phyloP scores from a whole-genome alignment of 2,888 invertebrate species.

The Pelosia muscerda region DNA sequence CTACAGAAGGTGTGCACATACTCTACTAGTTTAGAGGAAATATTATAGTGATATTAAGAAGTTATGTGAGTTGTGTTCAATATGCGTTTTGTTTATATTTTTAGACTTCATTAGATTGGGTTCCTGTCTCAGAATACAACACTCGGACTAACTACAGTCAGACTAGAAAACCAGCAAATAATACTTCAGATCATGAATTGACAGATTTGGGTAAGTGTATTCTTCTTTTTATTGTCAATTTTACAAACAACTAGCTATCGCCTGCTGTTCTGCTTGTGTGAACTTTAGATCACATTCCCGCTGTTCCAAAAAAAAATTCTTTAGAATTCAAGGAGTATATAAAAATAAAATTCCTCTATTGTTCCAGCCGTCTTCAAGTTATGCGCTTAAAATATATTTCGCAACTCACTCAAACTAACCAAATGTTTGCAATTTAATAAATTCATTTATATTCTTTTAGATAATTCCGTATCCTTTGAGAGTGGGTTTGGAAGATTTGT shows the following conservation, averaged over 20 bases:
- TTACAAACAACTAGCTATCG: too few species aligned
- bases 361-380: too few species aligned
- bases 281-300: too few species aligned
- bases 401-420: too few species aligned
- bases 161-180: slow-evolving; percentile 81
- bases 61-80: slow-evolving; percentile 28
- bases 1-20: slow-evolving; percentile 79
- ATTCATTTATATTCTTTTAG: slow-evolving; percentile 61
- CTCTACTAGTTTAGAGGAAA: slow-evolving; percentile 16
- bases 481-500: slow-evolving; percentile 84
- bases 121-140: slow-evolving; percentile 84
- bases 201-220: slow-evolving; percentile 79
- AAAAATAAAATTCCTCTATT: too few species aligned
- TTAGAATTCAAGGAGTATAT: too few species aligned
- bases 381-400: too few species aligned
- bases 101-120: slow-evolving; percentile 85
- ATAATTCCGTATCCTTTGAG: slow-evolving; percentile 79
- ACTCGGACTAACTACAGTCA: slow-evolving; percentile 80
- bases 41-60: slow-evolving; percentile 31
- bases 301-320: too few species aligned
- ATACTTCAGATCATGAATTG: slow-evolving; percentile 82
- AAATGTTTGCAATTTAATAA: slow-evolving; percentile 21
- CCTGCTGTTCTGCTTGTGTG: too few species aligned
- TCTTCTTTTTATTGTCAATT: slow-evolving; percentile 17
- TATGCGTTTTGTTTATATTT: slow-evolving; percentile 51